These are phyloP conservation scores for Trichopoda pennipes DNA, from an alignment of 2,888 invertebrate species.

Conservation along the genomic window DNA sequence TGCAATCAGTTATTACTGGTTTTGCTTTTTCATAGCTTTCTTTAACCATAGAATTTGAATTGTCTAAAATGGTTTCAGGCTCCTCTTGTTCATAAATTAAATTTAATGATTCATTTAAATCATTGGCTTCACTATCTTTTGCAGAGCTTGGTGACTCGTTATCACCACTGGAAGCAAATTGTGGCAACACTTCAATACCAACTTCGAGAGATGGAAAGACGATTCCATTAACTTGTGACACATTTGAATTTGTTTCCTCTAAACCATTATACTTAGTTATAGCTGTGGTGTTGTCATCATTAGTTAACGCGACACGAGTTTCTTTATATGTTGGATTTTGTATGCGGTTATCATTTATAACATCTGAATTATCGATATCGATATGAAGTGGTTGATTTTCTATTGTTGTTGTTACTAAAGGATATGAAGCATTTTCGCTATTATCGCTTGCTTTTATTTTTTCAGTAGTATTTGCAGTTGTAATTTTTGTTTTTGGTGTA, in stretches of 20 bases:
- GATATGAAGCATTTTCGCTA: background rate
- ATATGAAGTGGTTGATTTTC: constrained; percentile 7
- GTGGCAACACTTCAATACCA: constrained; percentile 6
- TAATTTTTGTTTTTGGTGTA: background rate
- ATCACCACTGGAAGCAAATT: background rate
- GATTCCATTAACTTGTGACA: background rate
- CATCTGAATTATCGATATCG: constrained; percentile 28
- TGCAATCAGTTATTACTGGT: background rate
- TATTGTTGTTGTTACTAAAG: background rate
- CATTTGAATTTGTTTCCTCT: background rate
- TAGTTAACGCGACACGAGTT: background rate
- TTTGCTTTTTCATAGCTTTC: background rate
- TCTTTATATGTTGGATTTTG: constrained; percentile 9
- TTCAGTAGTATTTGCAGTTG: background rate
- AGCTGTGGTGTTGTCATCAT: background rate
- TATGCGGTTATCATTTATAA: constrained; percentile 40
- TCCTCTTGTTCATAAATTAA: background rate
- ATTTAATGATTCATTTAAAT: background rate
- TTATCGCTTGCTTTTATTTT: background rate
- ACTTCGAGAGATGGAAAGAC: background rate
- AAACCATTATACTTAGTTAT: background rate
- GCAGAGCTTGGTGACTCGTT: background rate
- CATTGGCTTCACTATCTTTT: background rate
- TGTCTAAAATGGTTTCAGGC: background rate
- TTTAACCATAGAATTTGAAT: background rate